Base-by-base conservation (phyloP, 2,113 vertebrate genomes). In the Echinops telfairi region DNA sequence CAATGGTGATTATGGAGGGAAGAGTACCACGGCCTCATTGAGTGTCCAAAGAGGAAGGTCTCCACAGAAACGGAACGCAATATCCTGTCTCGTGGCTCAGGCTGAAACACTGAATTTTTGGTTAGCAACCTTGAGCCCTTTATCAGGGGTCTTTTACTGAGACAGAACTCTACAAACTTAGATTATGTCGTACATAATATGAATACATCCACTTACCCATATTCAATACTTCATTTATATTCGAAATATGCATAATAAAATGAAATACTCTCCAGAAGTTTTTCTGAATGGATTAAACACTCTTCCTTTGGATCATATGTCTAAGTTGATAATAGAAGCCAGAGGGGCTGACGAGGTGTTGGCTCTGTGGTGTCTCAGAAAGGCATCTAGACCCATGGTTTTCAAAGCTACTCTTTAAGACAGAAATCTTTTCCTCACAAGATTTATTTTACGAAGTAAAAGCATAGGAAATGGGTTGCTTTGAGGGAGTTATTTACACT, bases 371-470 rank as follows among this genome's bases (percentile, higher is more conserved):
- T 20, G 27, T 9, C 68, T 25, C 17, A 17, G 12, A 58, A 14
- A 68, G 38, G 16, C 31, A 71, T 16, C 6, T 29, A 33, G 81
- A 22, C 38, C 25, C 33, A 0, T 33, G 47, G 20, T 76, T 71
- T 83, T 90, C 70, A 93, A 57, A 36, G 33, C 62, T 64, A 58
- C 23, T 68, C 25, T 68, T 85, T 78, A 93, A 83, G 33, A 87
- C 83, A 79, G 64, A 20, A 47, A 66, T 40, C 16, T 57, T 78
- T 40, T 71, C 10, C 73, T 27, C 3, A 12, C 7, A 33, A 78
- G 86, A 23, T 7, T 82, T 60, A n/a, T 78, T 82, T 83, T 64
- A 73, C 71, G 47, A 83, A 47, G n/a, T n/a, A 77, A 83, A 31
- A 62, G 36, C 47, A 77, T 68, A 68, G 17, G 20, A 57, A 82